Conservation (phyloP, 2,888 invertebrate species). For the Ophion ellenae region DNA sequence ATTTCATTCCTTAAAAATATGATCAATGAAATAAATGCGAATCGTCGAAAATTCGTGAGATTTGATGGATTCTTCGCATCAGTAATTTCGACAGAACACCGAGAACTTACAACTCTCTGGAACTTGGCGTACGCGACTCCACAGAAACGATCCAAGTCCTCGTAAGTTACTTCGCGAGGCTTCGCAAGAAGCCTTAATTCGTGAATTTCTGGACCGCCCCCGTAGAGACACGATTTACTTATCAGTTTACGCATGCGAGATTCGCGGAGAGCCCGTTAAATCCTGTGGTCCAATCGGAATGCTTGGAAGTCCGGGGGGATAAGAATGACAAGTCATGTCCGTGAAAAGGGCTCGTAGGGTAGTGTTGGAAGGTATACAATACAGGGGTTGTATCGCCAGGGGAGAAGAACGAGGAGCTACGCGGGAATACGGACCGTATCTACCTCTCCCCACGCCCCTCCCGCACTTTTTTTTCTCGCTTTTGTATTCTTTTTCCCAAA, state of each 20-base stretch:
- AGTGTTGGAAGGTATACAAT: background rate
- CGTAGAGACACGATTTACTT: background rate
- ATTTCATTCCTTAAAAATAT: no score
- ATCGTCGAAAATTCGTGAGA: no score
- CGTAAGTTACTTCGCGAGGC: no score
- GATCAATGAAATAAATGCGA: no score
- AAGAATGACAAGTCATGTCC: background rate
- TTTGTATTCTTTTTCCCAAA: constrained; percentile 1
- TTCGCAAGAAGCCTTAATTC: no score
- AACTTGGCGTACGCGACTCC: no score
- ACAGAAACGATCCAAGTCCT: no score
- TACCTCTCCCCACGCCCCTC: background rate
- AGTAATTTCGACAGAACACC: no score
- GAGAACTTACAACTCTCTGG: no score
- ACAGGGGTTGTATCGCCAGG: constrained; percentile 28
- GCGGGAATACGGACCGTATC: background rate
- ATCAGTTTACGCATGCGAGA: background rate
- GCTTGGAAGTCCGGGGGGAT: constrained; percentile 13
- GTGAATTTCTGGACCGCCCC: background rate
- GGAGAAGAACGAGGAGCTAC: constrained; percentile 43
- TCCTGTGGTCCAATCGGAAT: background rate
- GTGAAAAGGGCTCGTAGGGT: background rate
- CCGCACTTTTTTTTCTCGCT: background rate
- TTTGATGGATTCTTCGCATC: no score
- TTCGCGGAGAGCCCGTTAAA: background rate